Base-by-base conservation (phyloP, 2,888 invertebrate species). In the Encarsia formosa region DNA sequence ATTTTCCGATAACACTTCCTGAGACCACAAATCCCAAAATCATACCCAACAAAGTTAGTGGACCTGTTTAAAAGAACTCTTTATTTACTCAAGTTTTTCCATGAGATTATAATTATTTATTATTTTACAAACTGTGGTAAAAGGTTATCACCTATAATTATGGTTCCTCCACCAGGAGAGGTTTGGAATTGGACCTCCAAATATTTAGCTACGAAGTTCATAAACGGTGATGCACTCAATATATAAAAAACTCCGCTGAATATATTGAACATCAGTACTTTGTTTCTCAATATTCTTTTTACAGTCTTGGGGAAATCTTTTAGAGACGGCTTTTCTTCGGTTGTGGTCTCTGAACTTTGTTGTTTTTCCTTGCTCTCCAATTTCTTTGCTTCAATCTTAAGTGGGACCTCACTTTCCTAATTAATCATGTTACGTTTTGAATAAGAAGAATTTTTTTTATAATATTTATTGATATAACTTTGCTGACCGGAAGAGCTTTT, bases 151-250 rank as follows among this genome's bases (percentile, higher is more conserved):
- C 85, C 88, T 59, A 85, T 80, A 53, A 86, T 75, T 55, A 85
- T 76, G 16, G 83, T 85, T 15, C 86, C 85, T 48, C 76, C 77
- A 11, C 83, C 81, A 1, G 87, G 79, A 0, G 81, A 79, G 54
- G 81, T 80, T 57, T 80, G 79, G 66, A 83, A 88, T 67, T 87
- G 85, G 8, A 86, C 84, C 72, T 88, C 87, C 65, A 88, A 79
- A 67, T 87, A 86, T 67, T 87, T 88, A 8, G 85, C 83, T 61
- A 86, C 75, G 67, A 84, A 88, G 11, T 85, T 87, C 65, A 85
- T 82, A 61, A 84, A 84, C 0, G 84, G 84, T 1, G 81, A 76
- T 4, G 79, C 78, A 22, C 82, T 82, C 42, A 83, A 66, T 37
- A 86, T 77, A 57, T 84, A 85, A 59, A 85, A 84, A 13, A 85